Evolutionary conservation across 2,888 invertebrate genomes (phyloP).

Genomic region (Cheilosia vernalis): DNA sequence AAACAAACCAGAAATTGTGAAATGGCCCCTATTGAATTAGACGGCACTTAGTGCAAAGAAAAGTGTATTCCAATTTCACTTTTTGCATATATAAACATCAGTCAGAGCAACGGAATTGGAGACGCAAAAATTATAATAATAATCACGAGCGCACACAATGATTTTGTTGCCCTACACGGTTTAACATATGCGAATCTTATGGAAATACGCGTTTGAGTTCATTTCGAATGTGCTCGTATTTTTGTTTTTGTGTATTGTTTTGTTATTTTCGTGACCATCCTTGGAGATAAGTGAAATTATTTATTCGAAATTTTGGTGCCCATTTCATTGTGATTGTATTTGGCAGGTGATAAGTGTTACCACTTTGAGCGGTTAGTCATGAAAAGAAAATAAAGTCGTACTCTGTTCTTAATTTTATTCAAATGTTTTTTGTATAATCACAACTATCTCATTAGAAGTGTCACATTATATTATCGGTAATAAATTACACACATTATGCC

Average conservation of each 20-base stretch:
- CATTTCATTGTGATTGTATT: constrained; percentile 21
- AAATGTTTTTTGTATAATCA: no score
- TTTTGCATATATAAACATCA: constrained; percentile 44
- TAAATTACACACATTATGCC: constrained; percentile 6
- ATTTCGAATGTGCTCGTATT: constrained; percentile 9
- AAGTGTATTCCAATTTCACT: constrained; percentile 64
- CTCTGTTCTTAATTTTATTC: not conserved
- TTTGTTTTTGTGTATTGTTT: not conserved
- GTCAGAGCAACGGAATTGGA: constrained; percentile 31
- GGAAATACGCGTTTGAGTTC: constrained; percentile 25
- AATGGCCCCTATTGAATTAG: constrained; percentile 44
- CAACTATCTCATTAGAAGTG: not conserved
- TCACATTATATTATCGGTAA: not conserved
- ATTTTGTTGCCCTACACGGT: not conserved
- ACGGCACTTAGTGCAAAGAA: constrained; percentile 51
- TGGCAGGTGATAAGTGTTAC: constrained; percentile 39
- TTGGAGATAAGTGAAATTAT: constrained; percentile 48
- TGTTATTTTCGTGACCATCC: constrained; percentile 6
- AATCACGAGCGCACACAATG: constrained; percentile 27
- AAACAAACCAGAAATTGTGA: constrained; percentile 32
- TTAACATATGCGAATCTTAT: constrained; percentile 27
- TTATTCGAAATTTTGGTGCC: constrained; percentile 16
- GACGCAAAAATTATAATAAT: constrained; percentile 47
- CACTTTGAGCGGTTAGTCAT: not conserved
- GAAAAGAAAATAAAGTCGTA: constrained; percentile 51